Percentiles rank a stretch among this genome's conserved stretches.
phyloP scores from a whole-genome alignment of 2,113 vertebrate genomes.

The Phrynocephalus versicolor region DNA sequence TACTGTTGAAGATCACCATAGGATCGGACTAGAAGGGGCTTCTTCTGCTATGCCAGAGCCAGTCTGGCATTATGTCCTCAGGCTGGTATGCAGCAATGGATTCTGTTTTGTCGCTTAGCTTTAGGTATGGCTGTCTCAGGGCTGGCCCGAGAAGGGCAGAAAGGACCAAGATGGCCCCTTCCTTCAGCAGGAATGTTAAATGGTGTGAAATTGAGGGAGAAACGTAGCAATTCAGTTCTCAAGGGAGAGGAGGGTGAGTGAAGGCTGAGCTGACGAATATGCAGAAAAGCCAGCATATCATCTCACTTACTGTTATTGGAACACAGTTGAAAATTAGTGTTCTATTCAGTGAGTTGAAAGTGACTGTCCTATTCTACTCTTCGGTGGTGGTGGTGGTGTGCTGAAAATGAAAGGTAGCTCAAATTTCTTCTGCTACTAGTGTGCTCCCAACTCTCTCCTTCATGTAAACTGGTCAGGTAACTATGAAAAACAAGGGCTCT shows the following conservation, averaged over 20 bases:
- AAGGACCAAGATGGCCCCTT: neutral
- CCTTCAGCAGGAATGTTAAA: neutral
- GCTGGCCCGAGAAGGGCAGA: neutral
- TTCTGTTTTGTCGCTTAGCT: neutral
- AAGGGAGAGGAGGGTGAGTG: neutral
- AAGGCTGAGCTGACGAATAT: neutral
- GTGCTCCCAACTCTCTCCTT: neutral
- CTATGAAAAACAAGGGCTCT: neutral
- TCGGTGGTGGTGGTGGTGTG: neutral
- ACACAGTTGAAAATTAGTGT: neutral
- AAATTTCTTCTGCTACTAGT: neutral
- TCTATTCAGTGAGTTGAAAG: neutral
- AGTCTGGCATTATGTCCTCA: neutral
- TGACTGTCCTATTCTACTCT: neutral
- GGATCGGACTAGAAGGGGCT: neutral
- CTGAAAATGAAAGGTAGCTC: neutral
- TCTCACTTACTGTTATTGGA: neutral
- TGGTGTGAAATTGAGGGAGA: neutral
- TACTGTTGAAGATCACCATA: neutral
- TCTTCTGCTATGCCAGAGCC: neutral
- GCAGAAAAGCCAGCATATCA: neutral
- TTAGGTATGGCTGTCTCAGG: neutral
- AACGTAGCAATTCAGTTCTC: neutral
- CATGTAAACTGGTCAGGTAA: neutral
- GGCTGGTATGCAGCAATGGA: too few relatives aligned